phyloP scores from a whole-genome alignment of 2,797 vertebrate species.

The Falco naumanni region DNA sequence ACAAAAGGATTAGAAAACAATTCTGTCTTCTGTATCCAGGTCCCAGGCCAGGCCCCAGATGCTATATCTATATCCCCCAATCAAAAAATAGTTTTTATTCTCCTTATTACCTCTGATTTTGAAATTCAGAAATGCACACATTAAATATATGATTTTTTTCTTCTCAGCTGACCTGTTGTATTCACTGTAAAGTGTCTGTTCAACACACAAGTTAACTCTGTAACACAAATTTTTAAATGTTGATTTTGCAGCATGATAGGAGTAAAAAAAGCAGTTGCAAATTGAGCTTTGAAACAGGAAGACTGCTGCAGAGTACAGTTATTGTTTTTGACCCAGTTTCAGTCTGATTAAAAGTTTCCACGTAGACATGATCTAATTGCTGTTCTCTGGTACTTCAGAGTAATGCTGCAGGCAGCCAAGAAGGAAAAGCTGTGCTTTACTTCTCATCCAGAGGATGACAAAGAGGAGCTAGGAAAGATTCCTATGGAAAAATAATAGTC shows the following conservation, averaged over 20 bases:
- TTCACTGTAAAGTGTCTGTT: background rate
- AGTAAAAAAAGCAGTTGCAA: background rate
- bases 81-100: rapidly evolving
- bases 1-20: background rate
- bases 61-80: rapidly evolving
- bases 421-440: background rate
- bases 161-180: rapidly evolving
- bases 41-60: background rate
- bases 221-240: background rate
- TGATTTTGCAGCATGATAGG: background rate
- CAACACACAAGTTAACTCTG: background rate
- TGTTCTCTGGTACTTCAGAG: background rate
- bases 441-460: background rate
- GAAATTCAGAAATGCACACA: background rate
- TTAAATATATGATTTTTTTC: background rate
- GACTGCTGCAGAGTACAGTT: background rate
- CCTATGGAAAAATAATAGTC: background rate
- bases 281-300: background rate
- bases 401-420: background rate
- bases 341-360: background rate
- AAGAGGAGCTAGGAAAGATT: background rate
- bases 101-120: background rate
- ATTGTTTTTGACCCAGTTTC: background rate
- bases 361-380: background rate
- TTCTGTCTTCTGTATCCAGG: background rate